Evolutionary conservation across 2,113 vertebrate genomes (phyloP).

Genomic region (Tragelaphus imberbis): DNA sequence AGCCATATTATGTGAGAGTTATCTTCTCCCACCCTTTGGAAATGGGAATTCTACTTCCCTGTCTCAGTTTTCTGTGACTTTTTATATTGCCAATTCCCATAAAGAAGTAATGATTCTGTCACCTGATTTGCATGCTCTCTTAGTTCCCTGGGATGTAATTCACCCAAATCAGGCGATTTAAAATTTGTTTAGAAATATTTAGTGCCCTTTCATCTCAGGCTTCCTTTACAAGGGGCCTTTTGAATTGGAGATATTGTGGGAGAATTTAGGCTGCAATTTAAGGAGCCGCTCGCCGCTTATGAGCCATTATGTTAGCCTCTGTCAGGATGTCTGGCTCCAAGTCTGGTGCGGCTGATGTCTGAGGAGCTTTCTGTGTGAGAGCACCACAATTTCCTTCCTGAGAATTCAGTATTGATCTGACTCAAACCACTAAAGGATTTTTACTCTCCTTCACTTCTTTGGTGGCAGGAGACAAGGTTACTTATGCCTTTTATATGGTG

Average conservation of each 20-base stretch:
- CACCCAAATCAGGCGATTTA: slow-evolving; percentile 28
- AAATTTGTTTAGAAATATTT: slow-evolving; percentile 51
- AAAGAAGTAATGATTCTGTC: slow-evolving; percentile 50
- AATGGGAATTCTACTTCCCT: slow-evolving; percentile 27
- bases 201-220: slow-evolving; percentile 46
- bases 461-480: slow-evolving; percentile 65
- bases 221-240: slow-evolving; percentile 48
- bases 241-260: slow-evolving; percentile 54
- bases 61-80: slow-evolving; percentile 25
- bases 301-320: slow-evolving; percentile 63
- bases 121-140: slow-evolving; percentile 43
- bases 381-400: slow-evolving; percentile 67
- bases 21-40: neutral
- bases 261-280: slow-evolving; percentile 63
- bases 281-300: slow-evolving; percentile 42
- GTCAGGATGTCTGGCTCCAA: slow-evolving; percentile 71
- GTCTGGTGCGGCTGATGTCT: slow-evolving; percentile 61
- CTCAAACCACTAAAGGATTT: slow-evolving; percentile 68
- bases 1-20: neutral
- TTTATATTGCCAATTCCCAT: slow-evolving; percentile 17
- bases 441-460: slow-evolving; percentile 48
- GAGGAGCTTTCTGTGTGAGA: slow-evolving; percentile 59
- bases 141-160: slow-evolving; percentile 48
- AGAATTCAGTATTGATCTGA: slow-evolving; percentile 70
- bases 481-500: slow-evolving; percentile 32